Evolutionary conservation across 2,797 vertebrate genomes (phyloP), one percentile per base, ranked within the genome.

Genomic region (Garrulus glandarius): DNA sequence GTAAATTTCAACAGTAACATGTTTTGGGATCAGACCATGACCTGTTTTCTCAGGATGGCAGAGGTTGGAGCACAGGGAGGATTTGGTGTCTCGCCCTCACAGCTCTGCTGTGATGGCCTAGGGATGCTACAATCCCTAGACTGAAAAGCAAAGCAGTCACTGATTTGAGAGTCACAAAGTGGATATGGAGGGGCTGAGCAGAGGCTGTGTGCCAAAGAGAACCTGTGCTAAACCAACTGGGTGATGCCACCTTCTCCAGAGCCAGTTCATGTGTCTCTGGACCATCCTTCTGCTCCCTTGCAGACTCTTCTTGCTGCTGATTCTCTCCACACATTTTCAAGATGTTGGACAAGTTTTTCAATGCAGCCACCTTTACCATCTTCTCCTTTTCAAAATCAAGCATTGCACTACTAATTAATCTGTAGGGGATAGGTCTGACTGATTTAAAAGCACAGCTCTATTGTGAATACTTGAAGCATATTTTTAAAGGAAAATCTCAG

Each of bases 391-490:
- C 81, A 92, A 88, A 89, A 87, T 36, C 80, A 87, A 95, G 85
- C 75, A 86, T 68, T 91, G 87, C 87, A 68, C 71, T 82, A 55
- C 89, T 96, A 96, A 96, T 96, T 96, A 96, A 97, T 96, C 95
- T 89, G 74, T 89, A 82, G 95, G 95, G 95, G 92, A 91, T 94
- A 93, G 94, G 64, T 90, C 89, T 92, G 89, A 77, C 74, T 88
- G 86, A 84, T 95, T 87, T 95, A 92, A 95, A 95, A 91, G 89
- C 80, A 79, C 63, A 83, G 90, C 43, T 90, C 93, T 79, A 93
- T 87, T 96, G 90, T 92, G 74, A 92, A 80, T 15, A 77, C 56
- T 87, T 11, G 53, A 68, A 84, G 70, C 36, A 41, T 74, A 80
- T 82, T 95, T 95, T 96, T 92, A 77, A 80, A 88, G 90, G 68